Evolutionary conservation across 30 jellyfish, hydroid and myxozoan species (phyloP).

Genomic region (Chironex yamaguchii): DNA sequence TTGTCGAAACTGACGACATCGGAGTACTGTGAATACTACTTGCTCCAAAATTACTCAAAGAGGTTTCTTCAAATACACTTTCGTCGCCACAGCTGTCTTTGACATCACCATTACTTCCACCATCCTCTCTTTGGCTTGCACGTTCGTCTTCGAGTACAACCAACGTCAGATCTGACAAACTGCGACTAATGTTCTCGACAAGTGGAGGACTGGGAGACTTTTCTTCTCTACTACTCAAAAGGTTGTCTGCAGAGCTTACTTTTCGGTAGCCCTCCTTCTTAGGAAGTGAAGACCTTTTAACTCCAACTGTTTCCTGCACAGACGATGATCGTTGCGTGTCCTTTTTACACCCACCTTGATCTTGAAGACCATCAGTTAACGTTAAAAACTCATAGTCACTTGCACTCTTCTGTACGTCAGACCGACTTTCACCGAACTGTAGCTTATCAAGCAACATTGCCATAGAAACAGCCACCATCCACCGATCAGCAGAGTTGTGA

Average conservation of each 20-base stretch:
- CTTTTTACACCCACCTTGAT: conserved; percentile 3
- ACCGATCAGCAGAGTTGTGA: conserved; percentile 81
- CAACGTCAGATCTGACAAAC: not conserved
- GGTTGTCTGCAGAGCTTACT: not conserved
- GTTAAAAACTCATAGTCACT: not conserved
- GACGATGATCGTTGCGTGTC: conserved; percentile 35
- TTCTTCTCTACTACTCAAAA: not conserved
- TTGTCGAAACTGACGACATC: too few relatives aligned
- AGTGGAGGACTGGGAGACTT: not conserved
- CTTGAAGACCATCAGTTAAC: not conserved
- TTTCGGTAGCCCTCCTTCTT: not conserved
- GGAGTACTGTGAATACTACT: too few relatives aligned
- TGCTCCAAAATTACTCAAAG: too few relatives aligned
- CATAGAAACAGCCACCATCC: conserved; percentile 99
- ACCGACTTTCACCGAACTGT: conserved; percentile 61
- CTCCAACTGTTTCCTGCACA: not conserved
- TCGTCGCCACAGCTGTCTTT: not conserved
- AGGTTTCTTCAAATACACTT: too few relatives aligned
- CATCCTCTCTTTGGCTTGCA: not conserved
- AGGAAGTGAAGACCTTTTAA: not conserved
- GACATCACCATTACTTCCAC: not conserved
- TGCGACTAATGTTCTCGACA: not conserved
- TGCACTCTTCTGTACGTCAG: conserved; percentile 54
- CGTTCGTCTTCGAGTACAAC: not conserved
- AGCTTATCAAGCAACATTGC: conserved; percentile 91